A percentile compares a stretch with the other conserved stretches of the same genome.
phyloP scores from a whole-genome alignment of 2,888 invertebrate species.

The Pachymerium ferrugineum region DNA sequence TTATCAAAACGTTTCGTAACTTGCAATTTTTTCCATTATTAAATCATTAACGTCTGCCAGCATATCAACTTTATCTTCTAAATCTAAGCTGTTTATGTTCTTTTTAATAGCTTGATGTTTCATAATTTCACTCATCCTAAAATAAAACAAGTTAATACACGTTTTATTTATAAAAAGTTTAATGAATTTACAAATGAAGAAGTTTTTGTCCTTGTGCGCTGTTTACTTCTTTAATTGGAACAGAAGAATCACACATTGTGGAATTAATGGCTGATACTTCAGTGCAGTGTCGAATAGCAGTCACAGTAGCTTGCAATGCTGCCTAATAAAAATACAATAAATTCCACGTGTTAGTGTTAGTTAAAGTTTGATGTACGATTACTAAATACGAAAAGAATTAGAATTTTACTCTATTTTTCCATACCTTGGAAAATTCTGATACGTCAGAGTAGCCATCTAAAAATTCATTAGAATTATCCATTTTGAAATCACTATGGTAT shows the following conservation, averaged over 20 bases:
- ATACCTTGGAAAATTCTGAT: background rate
- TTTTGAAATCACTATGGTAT: background rate
- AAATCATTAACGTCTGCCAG: constrained; percentile 76
- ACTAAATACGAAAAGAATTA: too few relatives aligned
- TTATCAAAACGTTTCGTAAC: constrained; percentile 43
- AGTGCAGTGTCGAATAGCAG: background rate
- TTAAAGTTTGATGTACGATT: too few relatives aligned
- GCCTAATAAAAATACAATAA: background rate
- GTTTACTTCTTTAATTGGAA: background rate
- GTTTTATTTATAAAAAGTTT: background rate
- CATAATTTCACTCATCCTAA: constrained; percentile 55
- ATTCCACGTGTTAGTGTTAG: too few relatives aligned
- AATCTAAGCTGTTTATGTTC: constrained; percentile 55
- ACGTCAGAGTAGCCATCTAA: background rate
- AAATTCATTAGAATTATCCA: background rate
- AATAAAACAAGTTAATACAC: constrained; percentile 27
- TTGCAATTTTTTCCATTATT: constrained; percentile 72
- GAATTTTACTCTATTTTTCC: background rate
- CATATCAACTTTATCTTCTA: constrained; percentile 67
- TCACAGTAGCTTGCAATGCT: background rate
- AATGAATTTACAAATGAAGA: background rate
- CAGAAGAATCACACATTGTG: background rate
- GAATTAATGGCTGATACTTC: background rate
- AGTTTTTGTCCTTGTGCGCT: background rate
- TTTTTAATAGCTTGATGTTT: constrained; percentile 55